These are phyloP conservation scores for Adelognathus sp. DNA, from an alignment of 2,888 invertebrate species.

Conservation along the genomic window DNA sequence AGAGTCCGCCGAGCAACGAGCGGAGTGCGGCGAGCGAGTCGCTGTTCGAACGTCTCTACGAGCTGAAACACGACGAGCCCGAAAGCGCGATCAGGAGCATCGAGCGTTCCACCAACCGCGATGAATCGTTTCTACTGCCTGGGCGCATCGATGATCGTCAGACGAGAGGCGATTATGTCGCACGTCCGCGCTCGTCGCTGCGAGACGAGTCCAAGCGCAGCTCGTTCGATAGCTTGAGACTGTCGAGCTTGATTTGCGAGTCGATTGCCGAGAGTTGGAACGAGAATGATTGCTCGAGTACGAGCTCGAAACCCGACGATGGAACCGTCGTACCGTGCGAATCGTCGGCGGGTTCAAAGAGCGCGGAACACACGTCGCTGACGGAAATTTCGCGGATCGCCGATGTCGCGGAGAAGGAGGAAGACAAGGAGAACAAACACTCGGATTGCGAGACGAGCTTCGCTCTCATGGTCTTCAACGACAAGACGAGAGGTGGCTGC, in stretches of 20 bases:
- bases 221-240: constrained; percentile 37
- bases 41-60: constrained; percentile 65
- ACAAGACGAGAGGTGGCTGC: constrained; percentile 61
- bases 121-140: constrained; percentile 36
- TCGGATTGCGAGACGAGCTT: constrained; percentile 40
- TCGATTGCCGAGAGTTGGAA: constrained; percentile 62
- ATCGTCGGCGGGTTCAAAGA: neutral
- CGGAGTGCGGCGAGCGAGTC: constrained; percentile 50
- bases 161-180: neutral
- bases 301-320: constrained; percentile 22
- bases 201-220: constrained; percentile 16
- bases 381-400: neutral
- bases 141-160: neutral
- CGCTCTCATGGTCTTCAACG: constrained; percentile 62
- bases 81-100: constrained; percentile 64
- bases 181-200: neutral
- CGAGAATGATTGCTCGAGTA: constrained; percentile 47
- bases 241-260: constrained; percentile 56
- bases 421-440: neutral
- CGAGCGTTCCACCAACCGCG: constrained; percentile 58
- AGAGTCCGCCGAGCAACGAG: constrained; percentile 43
- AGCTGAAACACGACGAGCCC: constrained; percentile 53
- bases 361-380: neutral
- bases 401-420: neutral
- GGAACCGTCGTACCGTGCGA: constrained; percentile 1